phyloP scores from a whole-genome alignment of 1,140 invertebrate genomes.

The Periplaneta americana region DNA sequence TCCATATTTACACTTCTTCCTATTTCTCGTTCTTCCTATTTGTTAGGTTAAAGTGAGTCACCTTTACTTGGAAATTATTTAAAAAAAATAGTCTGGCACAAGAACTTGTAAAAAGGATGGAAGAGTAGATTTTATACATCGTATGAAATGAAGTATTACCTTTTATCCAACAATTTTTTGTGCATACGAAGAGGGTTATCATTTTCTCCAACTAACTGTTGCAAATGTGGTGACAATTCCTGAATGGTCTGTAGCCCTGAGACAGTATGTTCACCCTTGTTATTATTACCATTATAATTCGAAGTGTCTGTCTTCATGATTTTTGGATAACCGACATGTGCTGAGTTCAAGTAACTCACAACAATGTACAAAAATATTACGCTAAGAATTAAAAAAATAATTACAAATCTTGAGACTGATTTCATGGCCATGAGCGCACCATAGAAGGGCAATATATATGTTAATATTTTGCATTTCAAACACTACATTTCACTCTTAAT shows the following conservation, averaged over 20 bases:
- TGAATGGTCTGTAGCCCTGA: not conserved
- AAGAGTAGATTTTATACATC: too few species aligned
- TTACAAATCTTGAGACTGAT: not conserved
- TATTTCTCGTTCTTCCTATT: too few species aligned
- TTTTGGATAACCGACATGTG: too few species aligned
- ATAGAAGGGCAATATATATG: not conserved
- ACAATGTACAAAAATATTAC: constrained; percentile 3
- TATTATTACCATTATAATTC: not conserved
- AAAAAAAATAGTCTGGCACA: too few species aligned
- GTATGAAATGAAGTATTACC: not conserved
- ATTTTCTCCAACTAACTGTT: not conserved
- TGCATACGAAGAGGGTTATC: not conserved
- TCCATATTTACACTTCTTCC: too few species aligned
- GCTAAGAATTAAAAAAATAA: not conserved
- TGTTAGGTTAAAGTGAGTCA: too few species aligned
- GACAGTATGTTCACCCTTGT: not conserved
- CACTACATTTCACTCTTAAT: not conserved
- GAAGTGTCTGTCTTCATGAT: not conserved
- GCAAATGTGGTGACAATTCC: not conserved
- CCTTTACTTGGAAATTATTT: too few species aligned
- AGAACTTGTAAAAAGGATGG: too few species aligned
- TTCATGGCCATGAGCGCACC: not conserved
- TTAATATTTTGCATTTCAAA: not conserved
- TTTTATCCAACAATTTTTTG: not conserved
- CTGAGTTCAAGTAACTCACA: not conserved